Conservation (phyloP, 53 echinoderm and acorn worm species). For the Apostichopus leukothele region DNA sequence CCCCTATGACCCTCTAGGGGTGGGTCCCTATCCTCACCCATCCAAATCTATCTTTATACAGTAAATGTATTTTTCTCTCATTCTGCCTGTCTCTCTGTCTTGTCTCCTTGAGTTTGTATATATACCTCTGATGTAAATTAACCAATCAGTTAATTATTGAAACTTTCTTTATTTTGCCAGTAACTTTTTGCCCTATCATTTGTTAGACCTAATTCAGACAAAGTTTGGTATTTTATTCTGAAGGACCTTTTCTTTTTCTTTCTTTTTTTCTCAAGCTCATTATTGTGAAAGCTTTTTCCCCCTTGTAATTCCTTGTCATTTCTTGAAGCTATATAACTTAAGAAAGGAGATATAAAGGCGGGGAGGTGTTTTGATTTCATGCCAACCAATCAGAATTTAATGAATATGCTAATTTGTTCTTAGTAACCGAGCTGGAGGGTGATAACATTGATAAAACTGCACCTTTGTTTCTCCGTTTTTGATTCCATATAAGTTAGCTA, state of each 20-base stretch:
- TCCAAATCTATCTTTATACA: too few species aligned
- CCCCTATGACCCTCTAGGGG: too few species aligned
- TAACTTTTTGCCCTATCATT: not conserved
- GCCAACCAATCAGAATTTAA: slow-evolving; percentile 18
- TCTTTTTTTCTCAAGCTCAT: not conserved
- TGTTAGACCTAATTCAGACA: not conserved
- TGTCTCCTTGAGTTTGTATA: too few species aligned
- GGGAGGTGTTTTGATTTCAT: not conserved
- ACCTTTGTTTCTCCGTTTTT: too few species aligned
- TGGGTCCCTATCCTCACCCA: too few species aligned
- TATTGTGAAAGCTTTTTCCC: not conserved
- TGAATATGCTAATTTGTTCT: slow-evolving; percentile 36
- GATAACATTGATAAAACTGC: too few species aligned
- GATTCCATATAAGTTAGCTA: too few species aligned
- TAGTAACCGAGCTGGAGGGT: not conserved
- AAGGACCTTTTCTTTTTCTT: not conserved
- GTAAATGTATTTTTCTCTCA: too few species aligned
- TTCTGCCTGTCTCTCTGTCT: too few species aligned
- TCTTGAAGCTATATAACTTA: not conserved
- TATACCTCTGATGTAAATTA: not conserved
- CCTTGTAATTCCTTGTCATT: not conserved
- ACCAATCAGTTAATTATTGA: not conserved
- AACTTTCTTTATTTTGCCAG: not conserved
- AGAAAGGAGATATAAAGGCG: not conserved
- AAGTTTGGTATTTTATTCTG: too few species aligned